Evolutionary conservation across 2,113 vertebrate genomes (phyloP), one percentile per base, ranked within the genome.

Genomic region (Brienomyrus longianalis): DNA sequence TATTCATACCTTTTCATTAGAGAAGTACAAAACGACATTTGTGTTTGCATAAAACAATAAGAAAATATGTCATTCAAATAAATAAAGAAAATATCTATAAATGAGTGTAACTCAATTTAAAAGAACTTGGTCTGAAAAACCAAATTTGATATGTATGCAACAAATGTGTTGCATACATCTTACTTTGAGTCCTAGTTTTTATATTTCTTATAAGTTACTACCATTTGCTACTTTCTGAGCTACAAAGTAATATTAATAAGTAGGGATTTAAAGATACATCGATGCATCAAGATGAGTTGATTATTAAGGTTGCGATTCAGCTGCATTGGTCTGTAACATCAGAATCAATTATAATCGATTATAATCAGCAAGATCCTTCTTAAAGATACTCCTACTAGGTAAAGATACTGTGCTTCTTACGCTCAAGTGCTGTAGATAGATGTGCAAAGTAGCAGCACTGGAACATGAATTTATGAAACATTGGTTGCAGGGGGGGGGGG

Each of bases 1-100:
- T 86, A 21, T 85, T 92, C 88, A 83, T 52, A 87, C 17, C 31
- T 66, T 88, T 88, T 86, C 88, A 83, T 47, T 31, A 80, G 35
- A 19, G 31, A 39, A 80, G 31, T 80, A 15, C 15, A 80, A 80
- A 45, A 21, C 19, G 3, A 45, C 9, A 84, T 43, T 45, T 45
- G 19, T 48, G 48, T 35, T 84, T 51, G 50, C 13, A 85, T 50
- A 80, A 80, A 43, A 43, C 13, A 43, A 19, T 31, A 31, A 15
- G 39, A 27, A 48, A 11, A n/a, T 85, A n/a, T 51, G 56, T n/a
- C 21, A 62, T 15, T 50, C 9, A 27, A 11, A 80, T 7, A 39
- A 43, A 43, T 39, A 80, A 43, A n/a, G 0, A n/a, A 23, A 54
- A 70, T 70, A 70, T 66, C 8, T 66, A 66, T 66, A 66, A 66